phyloP scores from a whole-genome alignment of 2,797 vertebrate genomes.

The Miichthys miiuy region DNA sequence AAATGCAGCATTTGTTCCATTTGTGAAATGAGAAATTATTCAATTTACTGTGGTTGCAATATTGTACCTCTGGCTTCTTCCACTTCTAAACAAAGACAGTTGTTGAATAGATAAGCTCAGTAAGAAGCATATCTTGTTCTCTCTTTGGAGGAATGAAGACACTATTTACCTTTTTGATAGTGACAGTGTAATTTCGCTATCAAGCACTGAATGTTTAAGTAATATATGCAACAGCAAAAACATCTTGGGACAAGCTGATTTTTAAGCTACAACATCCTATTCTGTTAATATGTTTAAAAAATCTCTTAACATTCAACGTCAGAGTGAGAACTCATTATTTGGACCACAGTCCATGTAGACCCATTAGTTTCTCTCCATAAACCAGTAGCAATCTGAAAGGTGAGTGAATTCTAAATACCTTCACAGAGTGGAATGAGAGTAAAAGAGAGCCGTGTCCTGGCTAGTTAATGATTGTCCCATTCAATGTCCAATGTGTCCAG shows the following conservation, averaged over 20 bases:
- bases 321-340: constrained; percentile 52
- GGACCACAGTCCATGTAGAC: constrained; percentile 34
- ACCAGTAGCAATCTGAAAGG: constrained; percentile 75
- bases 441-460: constrained; percentile 78
- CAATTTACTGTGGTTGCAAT: neutral
- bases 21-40: neutral
- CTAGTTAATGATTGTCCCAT: constrained; percentile 84
- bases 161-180: neutral
- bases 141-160: neutral
- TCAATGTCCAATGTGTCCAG: constrained; percentile 76
- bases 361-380: constrained; percentile 83
- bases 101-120: neutral
- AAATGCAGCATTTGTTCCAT: neutral
- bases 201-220: neutral
- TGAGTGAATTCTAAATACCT: constrained; percentile 79
- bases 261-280: neutral
- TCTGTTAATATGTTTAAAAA: constrained; percentile 48
- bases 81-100: constrained; percentile 1
- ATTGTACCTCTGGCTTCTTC: neutral
- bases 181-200: neutral
- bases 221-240: neutral
- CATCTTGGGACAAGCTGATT: constrained; percentile 3
- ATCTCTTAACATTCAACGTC: constrained; percentile 55
- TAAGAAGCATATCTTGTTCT: neutral
- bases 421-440: constrained; percentile 72